Percentiles rank a stretch among this genome's conserved stretches.
Evolutionary conservation across 2,113 vertebrate species (phyloP).

Genomic region (Rallus limicola): DNA sequence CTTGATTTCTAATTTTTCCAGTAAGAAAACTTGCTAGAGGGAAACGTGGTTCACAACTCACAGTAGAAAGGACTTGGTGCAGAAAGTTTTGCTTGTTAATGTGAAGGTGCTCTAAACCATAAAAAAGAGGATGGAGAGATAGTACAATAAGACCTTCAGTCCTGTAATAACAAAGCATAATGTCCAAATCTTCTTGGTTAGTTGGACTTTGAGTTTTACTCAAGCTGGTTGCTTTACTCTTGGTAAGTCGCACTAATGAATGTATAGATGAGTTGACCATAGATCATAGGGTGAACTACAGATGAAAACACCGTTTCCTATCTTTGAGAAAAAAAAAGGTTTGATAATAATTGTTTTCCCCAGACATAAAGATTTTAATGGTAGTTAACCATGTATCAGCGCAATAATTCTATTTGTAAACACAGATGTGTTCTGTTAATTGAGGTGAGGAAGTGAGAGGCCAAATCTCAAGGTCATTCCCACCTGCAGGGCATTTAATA

Average conservation of each 20-base stretch:
- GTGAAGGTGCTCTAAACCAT: not conserved
- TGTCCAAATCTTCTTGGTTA: fast-evolving
- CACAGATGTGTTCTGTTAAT: not conserved
- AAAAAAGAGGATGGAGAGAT: not conserved
- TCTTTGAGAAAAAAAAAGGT: not conserved
- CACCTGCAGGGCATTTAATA: not conserved
- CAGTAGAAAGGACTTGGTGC: not conserved
- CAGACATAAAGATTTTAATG: not conserved
- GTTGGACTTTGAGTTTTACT: not conserved
- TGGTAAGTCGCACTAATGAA: not conserved
- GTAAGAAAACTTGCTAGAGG: not conserved
- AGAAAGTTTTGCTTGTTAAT: not conserved
- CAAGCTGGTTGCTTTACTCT: not conserved
- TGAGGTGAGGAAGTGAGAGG: not conserved
- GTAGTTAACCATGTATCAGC: not conserved
- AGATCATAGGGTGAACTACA: not conserved
- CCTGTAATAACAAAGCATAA: not conserved
- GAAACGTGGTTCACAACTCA: not conserved
- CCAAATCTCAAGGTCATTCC: not conserved
- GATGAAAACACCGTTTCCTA: not conserved
- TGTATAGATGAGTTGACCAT: not conserved
- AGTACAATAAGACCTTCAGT: not conserved
- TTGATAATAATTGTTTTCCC: not conserved
- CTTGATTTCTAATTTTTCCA: not conserved
- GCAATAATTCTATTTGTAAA: not conserved